These are phyloP conservation scores for Drosophila birchii DNA, from an alignment of 2,888 invertebrate genomes.

Conservation along the genomic window DNA sequence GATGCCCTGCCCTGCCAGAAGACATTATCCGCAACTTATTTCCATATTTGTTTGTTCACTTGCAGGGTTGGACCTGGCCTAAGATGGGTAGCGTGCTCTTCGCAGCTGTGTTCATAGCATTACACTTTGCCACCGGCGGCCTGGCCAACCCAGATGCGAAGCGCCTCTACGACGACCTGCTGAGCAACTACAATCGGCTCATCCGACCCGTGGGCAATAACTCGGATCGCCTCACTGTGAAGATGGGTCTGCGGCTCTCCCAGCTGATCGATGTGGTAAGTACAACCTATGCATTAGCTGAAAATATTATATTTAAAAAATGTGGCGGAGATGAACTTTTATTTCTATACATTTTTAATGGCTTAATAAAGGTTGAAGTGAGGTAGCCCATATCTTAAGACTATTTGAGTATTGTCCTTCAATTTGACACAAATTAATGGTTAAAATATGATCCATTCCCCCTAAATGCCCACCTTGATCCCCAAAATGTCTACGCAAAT, in stretches of 20 bases:
- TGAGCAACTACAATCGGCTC: constrained; percentile 97
- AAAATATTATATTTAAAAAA: too few species aligned
- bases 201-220: constrained; percentile 97
- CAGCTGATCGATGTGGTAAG: constrained; percentile 97
- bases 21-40: constrained; percentile 53
- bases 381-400: too few species aligned
- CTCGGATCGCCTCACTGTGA: constrained; percentile 96
- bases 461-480: constrained; percentile 6
- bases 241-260: constrained; percentile 95
- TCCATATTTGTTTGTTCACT: constrained; percentile 71
- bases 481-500: constrained; percentile 6
- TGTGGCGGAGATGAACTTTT: too few species aligned
- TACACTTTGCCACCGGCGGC: constrained; percentile 90
- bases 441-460: background rate
- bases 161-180: constrained; percentile 96
- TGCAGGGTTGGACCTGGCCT: constrained; percentile 93
- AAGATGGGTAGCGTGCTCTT: constrained; percentile 92
- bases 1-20: constrained; percentile 24
- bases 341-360: too few species aligned
- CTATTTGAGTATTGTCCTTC: background rate
- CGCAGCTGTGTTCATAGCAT: constrained; percentile 90
- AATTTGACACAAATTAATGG: constrained; percentile 19
- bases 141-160: constrained; percentile 96
- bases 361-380: background rate
- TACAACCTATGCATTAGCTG: too few species aligned